A percentile compares a stretch with the other conserved stretches of the same genome.
phyloP scores from a whole-genome alignment of 2,888 invertebrate species.

The Cephonodes hylas region DNA sequence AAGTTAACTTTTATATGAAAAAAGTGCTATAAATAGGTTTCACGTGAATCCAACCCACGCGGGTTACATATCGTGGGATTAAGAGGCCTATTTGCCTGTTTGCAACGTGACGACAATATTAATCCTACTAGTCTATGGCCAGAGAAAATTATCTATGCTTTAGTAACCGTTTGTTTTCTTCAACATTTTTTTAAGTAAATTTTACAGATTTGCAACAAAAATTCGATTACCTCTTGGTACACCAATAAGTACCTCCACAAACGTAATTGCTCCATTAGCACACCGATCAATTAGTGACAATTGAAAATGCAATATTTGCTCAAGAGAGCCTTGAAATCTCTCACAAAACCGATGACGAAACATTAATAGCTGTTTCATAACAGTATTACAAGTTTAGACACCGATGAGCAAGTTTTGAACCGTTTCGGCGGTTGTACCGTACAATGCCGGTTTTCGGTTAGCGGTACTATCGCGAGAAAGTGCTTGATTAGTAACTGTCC shows the following conservation, averaged over 20 bases:
- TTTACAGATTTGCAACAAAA: too few relatives aligned
- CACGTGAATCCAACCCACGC: not conserved
- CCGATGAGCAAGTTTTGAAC: slow-evolving; percentile 65
- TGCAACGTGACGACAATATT: not conserved
- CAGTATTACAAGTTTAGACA: slow-evolving; percentile 69
- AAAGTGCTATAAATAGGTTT: not conserved
- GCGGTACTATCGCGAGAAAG: slow-evolving; percentile 64
- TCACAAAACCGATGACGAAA: slow-evolving; percentile 61
- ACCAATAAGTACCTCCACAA: not conserved
- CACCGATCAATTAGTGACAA: not conserved
- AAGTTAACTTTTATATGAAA: not conserved
- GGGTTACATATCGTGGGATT: not conserved
- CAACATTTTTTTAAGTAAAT: too few relatives aligned
- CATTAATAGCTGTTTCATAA: slow-evolving; percentile 69
- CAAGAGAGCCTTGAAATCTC: slow-evolving; percentile 46
- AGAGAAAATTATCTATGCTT: not conserved
- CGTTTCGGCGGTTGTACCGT: slow-evolving; percentile 68
- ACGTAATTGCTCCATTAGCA: not conserved
- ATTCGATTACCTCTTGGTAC: too few relatives aligned
- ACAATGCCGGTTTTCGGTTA: slow-evolving; percentile 74
- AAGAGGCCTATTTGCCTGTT: not conserved
- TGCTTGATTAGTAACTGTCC: slow-evolving; percentile 75
- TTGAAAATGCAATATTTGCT: slow-evolving; percentile 18
- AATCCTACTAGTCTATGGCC: not conserved
- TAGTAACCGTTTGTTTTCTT: too few relatives aligned